Evolutionary conservation across 1,140 invertebrate species (phyloP).

Genomic region (Cyclina sinensis): DNA sequence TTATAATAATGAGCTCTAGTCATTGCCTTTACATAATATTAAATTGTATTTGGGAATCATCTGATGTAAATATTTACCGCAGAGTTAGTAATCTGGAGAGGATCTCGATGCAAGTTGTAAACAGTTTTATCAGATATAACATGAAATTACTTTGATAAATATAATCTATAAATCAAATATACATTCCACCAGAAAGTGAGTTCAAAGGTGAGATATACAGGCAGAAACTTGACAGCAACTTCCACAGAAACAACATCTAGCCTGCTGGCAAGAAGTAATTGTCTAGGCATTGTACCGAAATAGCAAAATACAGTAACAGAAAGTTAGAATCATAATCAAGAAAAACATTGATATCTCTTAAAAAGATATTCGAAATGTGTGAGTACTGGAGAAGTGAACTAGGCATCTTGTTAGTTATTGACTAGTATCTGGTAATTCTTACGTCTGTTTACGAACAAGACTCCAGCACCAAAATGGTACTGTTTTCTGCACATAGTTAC

Average conservation of each 20-base stretch:
- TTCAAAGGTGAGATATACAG: background rate
- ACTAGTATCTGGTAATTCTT: too few species aligned
- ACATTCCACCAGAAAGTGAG: background rate
- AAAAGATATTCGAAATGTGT: too few species aligned
- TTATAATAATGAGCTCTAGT: background rate
- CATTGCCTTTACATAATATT: background rate
- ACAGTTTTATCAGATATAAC: background rate
- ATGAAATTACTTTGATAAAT: slow-evolving; percentile 5
- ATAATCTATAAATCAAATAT: background rate
- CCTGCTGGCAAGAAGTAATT: background rate
- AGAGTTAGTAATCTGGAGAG: background rate
- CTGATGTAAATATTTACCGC: background rate
- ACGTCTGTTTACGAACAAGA: too few species aligned
- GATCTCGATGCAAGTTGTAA: background rate
- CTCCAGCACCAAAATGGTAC: too few species aligned
- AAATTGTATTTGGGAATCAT: background rate
- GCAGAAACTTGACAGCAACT: background rate
- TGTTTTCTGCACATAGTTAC: too few species aligned
- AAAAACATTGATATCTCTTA: too few species aligned
- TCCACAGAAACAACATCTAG: background rate
- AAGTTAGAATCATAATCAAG: too few species aligned
- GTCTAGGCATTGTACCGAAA: background rate
- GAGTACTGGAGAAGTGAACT: too few species aligned
- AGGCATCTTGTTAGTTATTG: too few species aligned
- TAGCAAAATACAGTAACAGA: too few species aligned